These are phyloP conservation scores for Chouioia cunea DNA, from an alignment of 2,888 invertebrate genomes.

Conservation along the genomic window DNA sequence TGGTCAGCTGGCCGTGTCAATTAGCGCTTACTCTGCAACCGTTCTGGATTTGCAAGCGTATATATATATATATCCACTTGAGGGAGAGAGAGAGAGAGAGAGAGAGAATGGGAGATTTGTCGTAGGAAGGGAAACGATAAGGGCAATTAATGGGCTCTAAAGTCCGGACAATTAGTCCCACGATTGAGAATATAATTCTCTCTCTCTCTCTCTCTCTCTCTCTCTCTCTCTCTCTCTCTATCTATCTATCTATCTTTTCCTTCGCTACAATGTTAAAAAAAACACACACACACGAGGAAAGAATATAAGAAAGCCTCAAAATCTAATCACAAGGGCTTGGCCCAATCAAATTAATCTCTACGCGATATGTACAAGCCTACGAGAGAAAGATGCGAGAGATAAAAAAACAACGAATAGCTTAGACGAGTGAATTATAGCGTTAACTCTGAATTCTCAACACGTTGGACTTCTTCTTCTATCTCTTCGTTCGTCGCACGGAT, in stretches of 20 bases:
- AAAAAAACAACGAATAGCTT: background rate
- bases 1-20: background rate
- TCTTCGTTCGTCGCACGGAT: background rate
- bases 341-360: background rate
- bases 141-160: conserved; percentile 33
- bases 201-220: too few relatives aligned
- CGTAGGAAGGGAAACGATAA: conserved; percentile 8
- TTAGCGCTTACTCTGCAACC: conserved; percentile 27
- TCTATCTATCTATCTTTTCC: background rate
- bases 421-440: background rate
- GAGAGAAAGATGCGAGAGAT: background rate
- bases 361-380: background rate
- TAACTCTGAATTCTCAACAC: background rate
- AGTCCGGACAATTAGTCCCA: conserved; percentile 29
- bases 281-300: background rate
- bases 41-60: background rate
- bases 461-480: background rate
- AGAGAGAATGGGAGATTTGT: background rate
- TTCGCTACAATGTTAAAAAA: background rate
- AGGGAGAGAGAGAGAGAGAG: background rate
- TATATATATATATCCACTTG: too few relatives aligned
- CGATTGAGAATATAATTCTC: background rate
- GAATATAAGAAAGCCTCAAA: background rate
- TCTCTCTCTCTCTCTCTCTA: background rate
- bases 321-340: background rate